Evolutionary conservation across 1,140 invertebrate species (phyloP), one percentile per base, ranked within the genome.

Genomic region (Drosophila biarmipes): DNA sequence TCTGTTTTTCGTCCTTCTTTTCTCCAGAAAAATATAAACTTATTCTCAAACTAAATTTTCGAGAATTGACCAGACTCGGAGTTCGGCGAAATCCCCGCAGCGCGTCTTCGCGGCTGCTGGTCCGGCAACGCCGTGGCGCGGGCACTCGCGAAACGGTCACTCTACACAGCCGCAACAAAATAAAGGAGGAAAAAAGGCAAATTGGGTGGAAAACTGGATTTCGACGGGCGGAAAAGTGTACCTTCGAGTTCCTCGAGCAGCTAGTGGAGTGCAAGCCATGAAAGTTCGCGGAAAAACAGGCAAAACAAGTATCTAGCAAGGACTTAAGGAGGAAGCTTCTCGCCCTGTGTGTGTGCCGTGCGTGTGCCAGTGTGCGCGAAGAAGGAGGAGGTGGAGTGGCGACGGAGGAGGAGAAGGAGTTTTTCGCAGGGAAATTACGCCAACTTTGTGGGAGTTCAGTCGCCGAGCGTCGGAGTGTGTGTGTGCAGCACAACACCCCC

Each of bases 391-490:
- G 40, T 11, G 40, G 19, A 61, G 54, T 31, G 29, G 29, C 3
- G 24, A 43, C 31, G 40, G 37, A 48, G 56, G 29, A 74, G 35
- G n/a, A n/a, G n/a, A n/a, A 51, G 35, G 35, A 46, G 56, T 40
- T 55, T 67, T 69, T 69, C 64, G 38, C 56, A 64, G 34, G 52
- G 69, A 38, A 85, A 86, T 85, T 85, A 85, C 78, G 53, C 53
- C 73, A 76, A 64, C 82, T 87, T 87, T 67, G 82, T 87, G 82
- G 82, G 82, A 87, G 82, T 87, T 89, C 84, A 82, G 84, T 75
- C 67, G 52, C 49, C 58, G 53, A 21, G 81, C 59, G 71, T 62
- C 46, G 59, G 38, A 73, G 35, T 56, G 42, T 69, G 43, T 58
- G 53, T 71, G 76, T 55, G 80, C 78, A 81, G 66, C 78, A 86